These are phyloP conservation scores for Caenorhabditis sp. DNA, from an alignment of 2,888 invertebrate species.

Conservation along the genomic window DNA sequence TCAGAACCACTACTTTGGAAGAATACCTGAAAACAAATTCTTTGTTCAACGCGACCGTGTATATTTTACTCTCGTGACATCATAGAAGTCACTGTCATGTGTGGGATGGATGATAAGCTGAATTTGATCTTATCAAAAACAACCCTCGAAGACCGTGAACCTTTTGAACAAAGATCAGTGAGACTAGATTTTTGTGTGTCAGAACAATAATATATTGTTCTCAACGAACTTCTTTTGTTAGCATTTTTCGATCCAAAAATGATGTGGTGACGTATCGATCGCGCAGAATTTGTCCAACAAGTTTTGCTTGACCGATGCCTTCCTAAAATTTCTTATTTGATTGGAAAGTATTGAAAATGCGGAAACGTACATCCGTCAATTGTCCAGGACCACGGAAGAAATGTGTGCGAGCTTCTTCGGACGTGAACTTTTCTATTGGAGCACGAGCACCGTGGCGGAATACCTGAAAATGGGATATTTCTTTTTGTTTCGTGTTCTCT, in stretches of 20 bases:
- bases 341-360: neutral
- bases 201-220: neutral
- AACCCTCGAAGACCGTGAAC: neutral
- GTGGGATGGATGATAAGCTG: no score
- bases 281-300: constrained; percentile 29
- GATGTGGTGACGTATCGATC: constrained; percentile 27
- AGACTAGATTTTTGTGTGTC: neutral
- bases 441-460: constrained; percentile 50
- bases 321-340: constrained; percentile 15
- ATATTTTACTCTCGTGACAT: neutral
- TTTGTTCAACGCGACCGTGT: no score
- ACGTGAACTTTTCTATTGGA: constrained; percentile 34
- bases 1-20: constrained; percentile 36
- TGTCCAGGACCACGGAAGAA: constrained; percentile 47
- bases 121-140: constrained; percentile 1
- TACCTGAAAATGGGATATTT: constrained; percentile 31
- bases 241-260: constrained; percentile 33
- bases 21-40: constrained; percentile 24
- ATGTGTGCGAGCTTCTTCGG: constrained; percentile 34
- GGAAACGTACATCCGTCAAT: constrained; percentile 40
- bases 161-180: no score
- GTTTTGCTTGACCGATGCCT: constrained; percentile 33
- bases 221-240: constrained; percentile 26
- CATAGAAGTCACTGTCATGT: no score
- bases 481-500: neutral